These are phyloP conservation scores for Acromyrmex echinatior DNA, from an alignment of 1,140 invertebrate species.

Conservation along the genomic window DNA sequence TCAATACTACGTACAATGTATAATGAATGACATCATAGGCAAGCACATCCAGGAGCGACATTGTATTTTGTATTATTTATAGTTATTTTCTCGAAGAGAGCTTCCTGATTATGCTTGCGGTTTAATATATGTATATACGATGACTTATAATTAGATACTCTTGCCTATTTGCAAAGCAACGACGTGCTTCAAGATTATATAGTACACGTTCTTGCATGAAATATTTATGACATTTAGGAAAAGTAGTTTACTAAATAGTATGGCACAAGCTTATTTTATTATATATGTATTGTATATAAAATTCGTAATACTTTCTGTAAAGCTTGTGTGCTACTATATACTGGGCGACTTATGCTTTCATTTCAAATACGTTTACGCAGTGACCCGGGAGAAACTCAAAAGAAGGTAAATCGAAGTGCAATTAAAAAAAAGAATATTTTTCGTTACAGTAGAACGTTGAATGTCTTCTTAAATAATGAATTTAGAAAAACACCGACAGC, in stretches of 20 bases:
- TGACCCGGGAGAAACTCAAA: slow-evolving; percentile 37
- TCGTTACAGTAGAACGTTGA: slow-evolving; percentile 63
- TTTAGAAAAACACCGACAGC: slow-evolving; percentile 25
- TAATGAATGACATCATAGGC: slow-evolving; percentile 64
- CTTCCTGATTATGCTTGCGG: slow-evolving; percentile 56
- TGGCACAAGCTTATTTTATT: slow-evolving; percentile 8
- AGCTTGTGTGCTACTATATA: slow-evolving; percentile 2
- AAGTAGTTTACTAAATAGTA: neutral
- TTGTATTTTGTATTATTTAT: slow-evolving; percentile 63
- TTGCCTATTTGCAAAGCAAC: neutral
- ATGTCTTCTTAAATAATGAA: slow-evolving; percentile 57
- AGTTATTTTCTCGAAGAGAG: slow-evolving; percentile 47
- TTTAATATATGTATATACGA: slow-evolving; percentile 62
- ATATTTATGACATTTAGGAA: neutral
- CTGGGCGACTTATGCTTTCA: neutral
- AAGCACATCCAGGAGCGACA: slow-evolving; percentile 37
- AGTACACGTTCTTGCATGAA: slow-evolving; percentile 4
- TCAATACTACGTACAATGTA: slow-evolving; percentile 57
- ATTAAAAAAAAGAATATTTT: slow-evolving; percentile 71
- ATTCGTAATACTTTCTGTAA: neutral
- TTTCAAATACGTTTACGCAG: slow-evolving; percentile 32
- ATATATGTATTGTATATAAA: neutral
- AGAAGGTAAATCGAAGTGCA: slow-evolving; percentile 66
- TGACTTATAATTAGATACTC: slow-evolving; percentile 45
- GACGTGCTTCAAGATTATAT: slow-evolving; percentile 66